Conservation (phyloP, 2,113 vertebrate species). For the Mugil cephalus region DNA sequence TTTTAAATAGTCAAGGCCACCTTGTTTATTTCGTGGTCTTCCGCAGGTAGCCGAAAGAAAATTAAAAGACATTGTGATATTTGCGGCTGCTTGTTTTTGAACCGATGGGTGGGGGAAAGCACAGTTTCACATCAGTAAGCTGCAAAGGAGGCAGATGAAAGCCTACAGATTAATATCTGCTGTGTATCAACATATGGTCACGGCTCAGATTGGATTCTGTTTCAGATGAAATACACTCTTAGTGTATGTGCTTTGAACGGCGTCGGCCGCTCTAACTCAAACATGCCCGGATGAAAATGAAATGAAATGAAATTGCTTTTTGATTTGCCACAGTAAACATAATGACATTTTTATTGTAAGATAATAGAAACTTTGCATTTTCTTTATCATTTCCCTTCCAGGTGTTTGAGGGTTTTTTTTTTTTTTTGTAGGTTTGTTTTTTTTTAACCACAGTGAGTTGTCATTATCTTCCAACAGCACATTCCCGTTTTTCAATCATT, state of each 20-base stretch:
- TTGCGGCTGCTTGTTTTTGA: background rate
- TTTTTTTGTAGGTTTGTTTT: conserved; percentile 55
- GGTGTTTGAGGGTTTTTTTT: conserved; percentile 55
- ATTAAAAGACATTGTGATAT: no score
- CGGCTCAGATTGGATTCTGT: conserved; percentile 59
- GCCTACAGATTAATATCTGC: conserved; percentile 60
- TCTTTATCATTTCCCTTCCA: conserved; percentile 72
- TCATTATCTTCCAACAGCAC: conserved; percentile 59
- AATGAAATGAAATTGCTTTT: conserved; percentile 69
- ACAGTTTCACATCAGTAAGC: conserved; percentile 40
- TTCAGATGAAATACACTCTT: conserved; percentile 53
- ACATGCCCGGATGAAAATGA: conserved; percentile 55
- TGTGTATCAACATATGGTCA: conserved; percentile 65
- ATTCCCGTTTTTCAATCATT: conserved; percentile 77
- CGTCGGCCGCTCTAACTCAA: conserved; percentile 35
- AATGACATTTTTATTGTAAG: conserved; percentile 70
- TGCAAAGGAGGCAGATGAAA: conserved; percentile 47
- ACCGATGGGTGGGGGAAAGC: background rate
- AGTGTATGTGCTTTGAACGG: conserved; percentile 31
- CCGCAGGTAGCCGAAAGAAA: conserved; percentile 31
- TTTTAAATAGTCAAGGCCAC: background rate
- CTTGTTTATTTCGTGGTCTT: conserved; percentile 15
- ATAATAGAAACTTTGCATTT: conserved; percentile 71
- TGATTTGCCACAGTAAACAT: conserved; percentile 74
- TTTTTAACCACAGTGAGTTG: conserved; percentile 68